Evolutionary conservation across 2,113 vertebrate genomes (phyloP).

Genomic region (Nycticorax nycticorax): DNA sequence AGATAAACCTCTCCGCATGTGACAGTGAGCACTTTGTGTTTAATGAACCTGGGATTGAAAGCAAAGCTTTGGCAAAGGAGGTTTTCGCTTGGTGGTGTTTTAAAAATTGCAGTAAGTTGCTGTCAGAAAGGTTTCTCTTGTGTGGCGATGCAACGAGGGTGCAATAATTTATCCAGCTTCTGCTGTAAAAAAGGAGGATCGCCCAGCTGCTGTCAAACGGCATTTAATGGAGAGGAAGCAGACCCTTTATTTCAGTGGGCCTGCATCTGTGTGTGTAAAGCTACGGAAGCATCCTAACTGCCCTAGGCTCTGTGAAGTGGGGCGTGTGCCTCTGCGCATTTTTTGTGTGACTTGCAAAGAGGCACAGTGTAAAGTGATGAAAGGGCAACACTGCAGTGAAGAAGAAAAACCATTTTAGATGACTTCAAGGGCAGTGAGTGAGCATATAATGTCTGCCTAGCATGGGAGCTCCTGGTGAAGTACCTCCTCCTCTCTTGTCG

Average conservation of each 20-base stretch:
- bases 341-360: background rate
- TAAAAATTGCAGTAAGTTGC: background rate
- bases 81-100: background rate
- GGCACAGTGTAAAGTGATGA: background rate
- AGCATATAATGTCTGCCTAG: background rate
- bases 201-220: background rate
- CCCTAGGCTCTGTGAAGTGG: rapidly evolving
- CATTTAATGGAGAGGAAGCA: background rate
- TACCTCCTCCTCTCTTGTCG: background rate
- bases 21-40: background rate
- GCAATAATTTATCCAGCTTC: background rate
- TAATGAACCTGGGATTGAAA: background rate
- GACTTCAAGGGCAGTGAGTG: background rate
- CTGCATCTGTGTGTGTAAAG: background rate
- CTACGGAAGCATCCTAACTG: background rate
- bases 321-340: background rate
- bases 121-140: background rate
- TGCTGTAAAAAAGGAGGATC: background rate
- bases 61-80: background rate
- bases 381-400: background rate
- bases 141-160: background rate
- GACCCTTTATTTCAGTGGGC: background rate
- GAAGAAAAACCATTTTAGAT: background rate
- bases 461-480: background rate
- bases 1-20: background rate